A percentile compares a stretch with the other conserved stretches of the same genome.
Conservation (phyloP, 1,140 invertebrate genomes). For the Aphaenogaster rudis region DNA sequence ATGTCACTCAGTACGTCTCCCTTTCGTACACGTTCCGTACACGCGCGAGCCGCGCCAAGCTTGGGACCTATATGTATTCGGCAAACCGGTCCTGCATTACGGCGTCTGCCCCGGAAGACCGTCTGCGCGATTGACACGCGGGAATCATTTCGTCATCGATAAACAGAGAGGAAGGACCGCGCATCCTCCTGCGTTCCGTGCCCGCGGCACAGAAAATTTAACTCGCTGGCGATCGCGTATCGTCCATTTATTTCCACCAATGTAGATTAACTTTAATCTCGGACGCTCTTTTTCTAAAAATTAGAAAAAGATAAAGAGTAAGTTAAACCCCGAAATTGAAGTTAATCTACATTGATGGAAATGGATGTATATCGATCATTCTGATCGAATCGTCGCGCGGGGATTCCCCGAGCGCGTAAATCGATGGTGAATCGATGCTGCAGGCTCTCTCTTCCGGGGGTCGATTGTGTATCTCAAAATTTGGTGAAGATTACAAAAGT, state of each 20-base stretch:
- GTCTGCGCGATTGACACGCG: no score
- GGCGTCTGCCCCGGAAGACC: background rate
- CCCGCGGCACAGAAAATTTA: background rate
- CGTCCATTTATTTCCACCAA: no score
- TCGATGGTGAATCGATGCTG: no score
- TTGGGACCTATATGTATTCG: background rate
- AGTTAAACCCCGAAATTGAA: no score
- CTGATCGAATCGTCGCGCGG: background rate
- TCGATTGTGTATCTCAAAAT: no score
- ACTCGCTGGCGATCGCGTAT: background rate
- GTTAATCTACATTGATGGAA: no score
- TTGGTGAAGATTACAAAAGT: no score
- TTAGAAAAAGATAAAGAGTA: no score
- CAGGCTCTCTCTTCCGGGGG: no score
- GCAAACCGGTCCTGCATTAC: background rate
- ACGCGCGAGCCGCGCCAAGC: background rate
- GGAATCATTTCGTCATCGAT: background rate
- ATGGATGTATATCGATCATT: background rate
- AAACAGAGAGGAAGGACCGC: background rate
- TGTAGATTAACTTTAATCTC: no score
- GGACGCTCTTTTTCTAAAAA: no score
- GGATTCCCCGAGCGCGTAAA: no score
- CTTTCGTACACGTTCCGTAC: background rate
- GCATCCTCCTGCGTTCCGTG: background rate
- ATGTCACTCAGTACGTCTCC: constrained; percentile 70